Percentiles rank a stretch among this genome's conserved stretches.
These are phyloP conservation scores for Ptychobarbus kaznakovi DNA, from an alignment of 2,797 vertebrate species.

Conservation along the genomic window DNA sequence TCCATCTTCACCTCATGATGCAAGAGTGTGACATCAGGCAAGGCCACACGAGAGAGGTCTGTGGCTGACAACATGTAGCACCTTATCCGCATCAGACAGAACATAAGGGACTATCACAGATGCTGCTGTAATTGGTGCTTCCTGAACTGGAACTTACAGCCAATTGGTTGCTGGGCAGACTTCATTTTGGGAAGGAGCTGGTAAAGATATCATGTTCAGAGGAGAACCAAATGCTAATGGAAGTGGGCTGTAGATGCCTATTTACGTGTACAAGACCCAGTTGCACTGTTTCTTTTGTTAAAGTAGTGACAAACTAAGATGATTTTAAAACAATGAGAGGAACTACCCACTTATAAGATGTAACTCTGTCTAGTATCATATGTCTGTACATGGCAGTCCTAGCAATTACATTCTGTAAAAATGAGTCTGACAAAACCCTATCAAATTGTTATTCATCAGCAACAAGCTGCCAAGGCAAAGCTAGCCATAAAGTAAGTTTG, in stretches of 20 bases:
- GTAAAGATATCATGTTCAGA: constrained; percentile 42
- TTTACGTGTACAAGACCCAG: constrained; percentile 41
- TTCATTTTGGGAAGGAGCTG: constrained; percentile 43
- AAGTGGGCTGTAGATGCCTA: constrained; percentile 36
- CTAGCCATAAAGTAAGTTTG: constrained; percentile 73
- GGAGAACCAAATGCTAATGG: constrained; percentile 53
- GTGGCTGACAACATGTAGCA: constrained; percentile 63
- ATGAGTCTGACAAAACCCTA: neutral
- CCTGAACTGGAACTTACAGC: constrained; percentile 65
- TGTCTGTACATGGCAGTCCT: neutral
- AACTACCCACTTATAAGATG: constrained; percentile 38
- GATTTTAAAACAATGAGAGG: constrained; percentile 33
- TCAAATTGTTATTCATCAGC: constrained; percentile 42
- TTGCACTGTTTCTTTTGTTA: constrained; percentile 8
- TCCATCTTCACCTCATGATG: constrained; percentile 68
- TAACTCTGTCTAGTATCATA: neutral
- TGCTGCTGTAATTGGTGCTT: constrained; percentile 69
- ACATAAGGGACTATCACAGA: constrained; percentile 58
- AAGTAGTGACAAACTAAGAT: constrained; percentile 16
- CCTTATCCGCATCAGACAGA: constrained; percentile 59
- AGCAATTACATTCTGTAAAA: neutral
- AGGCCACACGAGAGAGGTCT: constrained; percentile 60
- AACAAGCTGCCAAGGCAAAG: constrained; percentile 61
- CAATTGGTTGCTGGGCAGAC: constrained; percentile 71
- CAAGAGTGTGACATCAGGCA: constrained; percentile 69